Percentiles rank a stretch among this genome's conserved stretches.
Evolutionary conservation across 2,113 vertebrate species (phyloP).

Genomic region (Nyctibius bracteatus): DNA sequence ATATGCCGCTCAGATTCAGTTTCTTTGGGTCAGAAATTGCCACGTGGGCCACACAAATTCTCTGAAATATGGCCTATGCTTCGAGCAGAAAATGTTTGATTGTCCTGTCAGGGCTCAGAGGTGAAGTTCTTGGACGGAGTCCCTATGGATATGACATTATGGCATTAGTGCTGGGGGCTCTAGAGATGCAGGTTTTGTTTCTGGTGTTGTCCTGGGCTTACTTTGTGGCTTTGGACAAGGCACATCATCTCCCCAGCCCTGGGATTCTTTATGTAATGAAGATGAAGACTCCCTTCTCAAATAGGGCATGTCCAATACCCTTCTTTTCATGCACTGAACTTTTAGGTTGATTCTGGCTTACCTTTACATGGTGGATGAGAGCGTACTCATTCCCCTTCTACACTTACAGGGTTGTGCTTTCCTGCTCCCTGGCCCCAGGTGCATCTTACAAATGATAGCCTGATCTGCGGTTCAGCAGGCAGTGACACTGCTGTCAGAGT

Average conservation of each 20-base stretch:
- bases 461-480: not conserved
- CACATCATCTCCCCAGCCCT: not conserved
- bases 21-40: not conserved
- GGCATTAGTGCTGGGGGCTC: not conserved
- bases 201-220: not conserved
- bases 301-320: rapidly evolving
- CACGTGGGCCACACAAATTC: rapidly evolving
- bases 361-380: not conserved
- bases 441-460: not conserved
- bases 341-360: not conserved
- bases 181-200: not conserved
- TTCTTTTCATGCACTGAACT: not conserved
- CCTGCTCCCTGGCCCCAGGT: not conserved
- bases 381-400: not conserved
- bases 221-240: not conserved
- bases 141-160: not conserved
- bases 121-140: not conserved
- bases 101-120: not conserved
- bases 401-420: not conserved
- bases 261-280: not conserved
- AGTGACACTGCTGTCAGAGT: not conserved
- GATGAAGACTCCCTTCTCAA: not conserved
- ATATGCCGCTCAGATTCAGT: not conserved
- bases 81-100: not conserved
- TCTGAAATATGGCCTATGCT: not conserved